A percentile compares a stretch with the other conserved stretches of the same genome.
Conservation (phyloP, 2,888 invertebrate species). For the Camponotus fellah region DNA sequence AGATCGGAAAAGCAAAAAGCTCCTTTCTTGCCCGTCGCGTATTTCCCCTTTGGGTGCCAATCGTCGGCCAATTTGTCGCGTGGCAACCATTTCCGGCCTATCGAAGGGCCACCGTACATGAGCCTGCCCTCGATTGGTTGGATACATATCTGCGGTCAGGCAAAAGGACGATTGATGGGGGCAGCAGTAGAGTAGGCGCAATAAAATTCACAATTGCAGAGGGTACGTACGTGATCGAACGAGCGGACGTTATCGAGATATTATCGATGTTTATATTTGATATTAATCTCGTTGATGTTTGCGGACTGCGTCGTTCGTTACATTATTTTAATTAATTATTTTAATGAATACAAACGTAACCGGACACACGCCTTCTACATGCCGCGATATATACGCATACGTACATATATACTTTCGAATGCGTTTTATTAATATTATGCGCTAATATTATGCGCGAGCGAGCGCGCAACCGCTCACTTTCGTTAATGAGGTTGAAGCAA, state of each 20-base stretch:
- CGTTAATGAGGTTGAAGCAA: slow-evolving; percentile 11
- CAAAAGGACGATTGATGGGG: slow-evolving; percentile 65
- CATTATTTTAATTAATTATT: slow-evolving; percentile 74
- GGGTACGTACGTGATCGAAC: slow-evolving; percentile 58
- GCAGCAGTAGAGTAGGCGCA: slow-evolving; percentile 62
- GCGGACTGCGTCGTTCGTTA: slow-evolving; percentile 63
- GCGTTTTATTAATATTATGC: slow-evolving; percentile 47
- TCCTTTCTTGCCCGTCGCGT: slow-evolving; percentile 64
- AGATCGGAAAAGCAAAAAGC: slow-evolving; percentile 57
- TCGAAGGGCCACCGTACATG: slow-evolving; percentile 68
- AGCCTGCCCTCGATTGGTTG: slow-evolving; percentile 54
- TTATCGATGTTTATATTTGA: slow-evolving; percentile 70
- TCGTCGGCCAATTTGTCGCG: slow-evolving; percentile 78
- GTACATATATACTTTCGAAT: slow-evolving; percentile 2
- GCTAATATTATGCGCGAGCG: slow-evolving; percentile 36
- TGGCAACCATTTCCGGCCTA: slow-evolving; percentile 76
- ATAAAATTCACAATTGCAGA: slow-evolving; percentile 73
- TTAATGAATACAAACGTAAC: slow-evolving; percentile 65
- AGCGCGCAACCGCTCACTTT: background rate
- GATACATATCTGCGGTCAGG: slow-evolving; percentile 72
- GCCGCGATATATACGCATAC: background rate
- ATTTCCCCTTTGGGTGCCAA: slow-evolving; percentile 67
- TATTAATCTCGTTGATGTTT: slow-evolving; percentile 72
- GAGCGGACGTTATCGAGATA: slow-evolving; percentile 45
- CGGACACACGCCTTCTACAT: slow-evolving; percentile 21